These are phyloP conservation scores for Leucophenga varia DNA, from an alignment of 1,140 invertebrate genomes.

Conservation along the genomic window DNA sequence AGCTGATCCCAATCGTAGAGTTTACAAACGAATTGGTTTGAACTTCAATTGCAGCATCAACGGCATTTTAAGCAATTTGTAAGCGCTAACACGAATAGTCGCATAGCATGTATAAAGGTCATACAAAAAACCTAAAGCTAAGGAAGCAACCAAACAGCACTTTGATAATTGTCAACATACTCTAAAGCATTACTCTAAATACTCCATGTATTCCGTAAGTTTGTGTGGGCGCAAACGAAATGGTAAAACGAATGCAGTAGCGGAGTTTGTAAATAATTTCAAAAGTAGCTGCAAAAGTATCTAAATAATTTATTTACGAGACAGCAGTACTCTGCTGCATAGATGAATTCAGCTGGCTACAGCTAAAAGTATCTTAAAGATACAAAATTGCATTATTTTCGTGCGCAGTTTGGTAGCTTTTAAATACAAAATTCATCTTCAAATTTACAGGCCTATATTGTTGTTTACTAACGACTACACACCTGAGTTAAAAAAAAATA, in stretches of 20 bases:
- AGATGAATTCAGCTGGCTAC: conserved; percentile 12
- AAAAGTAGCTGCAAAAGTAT: too few species aligned
- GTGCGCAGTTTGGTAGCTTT: conserved; percentile 45
- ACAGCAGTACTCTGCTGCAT: conserved; percentile 1
- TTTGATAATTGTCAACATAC: conserved; percentile 14
- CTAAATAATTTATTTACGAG: too few species aligned
- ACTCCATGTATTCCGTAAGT: too few species aligned
- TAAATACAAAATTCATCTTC: conserved; percentile 18
- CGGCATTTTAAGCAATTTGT: conserved; percentile 37
- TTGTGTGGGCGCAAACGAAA: too few species aligned
- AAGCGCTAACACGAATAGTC: neutral
- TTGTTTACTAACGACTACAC: too few species aligned
- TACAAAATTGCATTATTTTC: neutral
- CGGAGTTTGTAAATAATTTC: too few species aligned
- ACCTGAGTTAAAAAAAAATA: too few species aligned
- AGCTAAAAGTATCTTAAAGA: conserved; percentile 14
- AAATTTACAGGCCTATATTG: neutral
- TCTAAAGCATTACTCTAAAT: conserved; percentile 14
- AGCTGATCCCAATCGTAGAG: neutral
- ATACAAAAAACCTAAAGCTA: too few species aligned
- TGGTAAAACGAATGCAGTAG: too few species aligned
- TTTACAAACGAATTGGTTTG: neutral
- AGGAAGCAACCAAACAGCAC: too few species aligned
- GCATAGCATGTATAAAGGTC: too few species aligned
- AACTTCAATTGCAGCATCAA: conserved; percentile 11